Conservation (phyloP, 2,888 invertebrate species). For the Catocala nupta region DNA sequence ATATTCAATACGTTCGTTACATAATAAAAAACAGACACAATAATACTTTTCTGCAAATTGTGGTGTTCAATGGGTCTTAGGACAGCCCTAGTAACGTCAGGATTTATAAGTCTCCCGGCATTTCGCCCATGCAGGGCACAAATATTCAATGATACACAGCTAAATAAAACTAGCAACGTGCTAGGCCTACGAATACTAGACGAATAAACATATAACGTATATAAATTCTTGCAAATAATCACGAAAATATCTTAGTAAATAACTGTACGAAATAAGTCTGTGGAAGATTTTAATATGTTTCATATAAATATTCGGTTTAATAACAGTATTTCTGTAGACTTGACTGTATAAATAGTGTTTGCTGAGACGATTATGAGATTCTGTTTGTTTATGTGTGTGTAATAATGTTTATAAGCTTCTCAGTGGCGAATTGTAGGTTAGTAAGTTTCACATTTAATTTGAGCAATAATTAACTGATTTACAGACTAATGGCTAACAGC, state of each 20-base stretch:
- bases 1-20: no score
- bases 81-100: conserved; percentile 16
- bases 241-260: conserved; percentile 2
- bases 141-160: conserved; percentile 51
- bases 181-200: conserved; percentile 25
- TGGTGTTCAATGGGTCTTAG: background rate
- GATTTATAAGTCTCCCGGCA: conserved; percentile 49
- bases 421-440: no score
- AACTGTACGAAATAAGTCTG: conserved; percentile 1
- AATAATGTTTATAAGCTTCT: no score
- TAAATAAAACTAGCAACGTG: conserved; percentile 57
- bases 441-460: no score
- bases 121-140: conserved; percentile 37
- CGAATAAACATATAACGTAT: conserved; percentile 10
- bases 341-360: no score
- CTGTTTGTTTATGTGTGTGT: no score
- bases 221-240: conserved; percentile 1
- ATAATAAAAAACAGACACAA: no score
- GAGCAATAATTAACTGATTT: no score
- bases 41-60: no score
- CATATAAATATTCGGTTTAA: background rate
- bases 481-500: no score
- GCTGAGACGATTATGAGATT: no score
- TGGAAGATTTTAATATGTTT: conserved; percentile 1
- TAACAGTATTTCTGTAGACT: no score